Conservation (phyloP, 2,888 invertebrate species). For the Bruchidius siliquastri region DNA sequence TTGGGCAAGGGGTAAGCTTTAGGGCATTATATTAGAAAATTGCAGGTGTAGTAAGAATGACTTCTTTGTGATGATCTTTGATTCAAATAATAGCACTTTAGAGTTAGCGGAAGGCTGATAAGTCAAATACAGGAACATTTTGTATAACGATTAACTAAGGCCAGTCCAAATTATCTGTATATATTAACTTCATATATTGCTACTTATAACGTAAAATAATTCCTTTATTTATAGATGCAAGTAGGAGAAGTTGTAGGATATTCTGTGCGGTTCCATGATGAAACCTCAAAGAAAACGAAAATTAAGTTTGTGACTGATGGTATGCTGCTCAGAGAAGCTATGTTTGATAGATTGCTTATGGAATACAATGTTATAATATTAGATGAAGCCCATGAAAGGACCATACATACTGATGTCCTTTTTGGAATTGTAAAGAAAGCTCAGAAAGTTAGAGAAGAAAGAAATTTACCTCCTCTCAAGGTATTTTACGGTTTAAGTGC, state of each 20-base stretch:
- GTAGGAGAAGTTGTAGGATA: conserved; percentile 54
- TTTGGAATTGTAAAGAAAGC: conserved; percentile 90
- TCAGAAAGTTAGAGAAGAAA: conserved; percentile 65
- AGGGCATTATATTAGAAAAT: too few species aligned
- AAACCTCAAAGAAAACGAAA: conserved; percentile 72
- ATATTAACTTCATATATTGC: too few species aligned
- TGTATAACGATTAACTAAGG: too few species aligned
- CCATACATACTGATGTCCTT: conserved; percentile 88
- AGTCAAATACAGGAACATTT: too few species aligned
- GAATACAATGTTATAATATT: conserved; percentile 80
- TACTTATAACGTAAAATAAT: too few species aligned
- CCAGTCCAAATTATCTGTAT: too few species aligned
- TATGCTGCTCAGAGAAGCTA: conserved; percentile 86
- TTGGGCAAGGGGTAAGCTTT: conserved; percentile 51
- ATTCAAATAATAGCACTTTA: too few species aligned
- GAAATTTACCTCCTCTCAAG: conserved; percentile 61
- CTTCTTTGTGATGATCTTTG: too few species aligned
- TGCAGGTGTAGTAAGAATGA: too few species aligned
- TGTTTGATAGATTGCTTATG: conserved; percentile 67
- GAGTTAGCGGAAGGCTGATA: too few species aligned
- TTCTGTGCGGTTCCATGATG: conserved; percentile 88
- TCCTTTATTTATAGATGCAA: conserved; percentile 35
- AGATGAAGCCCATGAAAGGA: conserved; percentile 95
- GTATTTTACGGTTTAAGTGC: conserved; percentile 39
- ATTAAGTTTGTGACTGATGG: conserved; percentile 94